Evolutionary conservation across 2,113 vertebrate genomes (phyloP), one percentile per base, ranked within the genome.

Genomic region (Sphyrna mokarran): DNA sequence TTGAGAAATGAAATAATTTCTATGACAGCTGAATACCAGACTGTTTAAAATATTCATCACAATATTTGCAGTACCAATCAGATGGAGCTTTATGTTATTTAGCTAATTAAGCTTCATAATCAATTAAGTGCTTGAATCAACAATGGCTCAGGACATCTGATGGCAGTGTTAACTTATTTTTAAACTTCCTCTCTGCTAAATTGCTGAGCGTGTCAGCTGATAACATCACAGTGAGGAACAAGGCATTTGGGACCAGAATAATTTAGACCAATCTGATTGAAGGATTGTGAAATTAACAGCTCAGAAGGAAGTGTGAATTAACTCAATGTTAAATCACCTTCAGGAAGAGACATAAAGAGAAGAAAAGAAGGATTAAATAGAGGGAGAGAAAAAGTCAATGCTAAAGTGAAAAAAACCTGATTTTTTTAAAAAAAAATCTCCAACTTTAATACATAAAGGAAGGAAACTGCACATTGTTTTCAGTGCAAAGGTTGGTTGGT

Each of bases 1-100:
- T 94, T 94, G 91, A 43, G 23, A 63, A 14, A 37, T 94, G 33
- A 40, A 94, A 94, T 94, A 69, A 94, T 89, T 58, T 54, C 26
- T 3, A 33, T n/a, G n/a, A 33, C 54, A 61, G 58, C 43, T 29
- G 40, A 58, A 89, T 58, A 58, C 86, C 22, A 10, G n/a, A 43
- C 26, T 58, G 26, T 54, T 89, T 48, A 87, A 54, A 87, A 54
- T 43, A 89, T 61, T 90, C 58, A 11, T 58, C 54, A 58, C 63
- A 22, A 48, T 48, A 63, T 90, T 90, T 90, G 29, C 87, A 61
- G 87, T 63, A 26, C 48, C 11, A 61, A 13, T 90, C 87, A 90
- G 14, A 33, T n/a, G 29, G 54, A 63, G 29, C 11, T 61, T 90
- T 23, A 90, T 13, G 63, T 90, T 63, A 90, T 61, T 90, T 90